Evolutionary conservation across 2,888 invertebrate species (phyloP), one percentile per base, ranked within the genome.

Genomic region (Macaria notata): DNA sequence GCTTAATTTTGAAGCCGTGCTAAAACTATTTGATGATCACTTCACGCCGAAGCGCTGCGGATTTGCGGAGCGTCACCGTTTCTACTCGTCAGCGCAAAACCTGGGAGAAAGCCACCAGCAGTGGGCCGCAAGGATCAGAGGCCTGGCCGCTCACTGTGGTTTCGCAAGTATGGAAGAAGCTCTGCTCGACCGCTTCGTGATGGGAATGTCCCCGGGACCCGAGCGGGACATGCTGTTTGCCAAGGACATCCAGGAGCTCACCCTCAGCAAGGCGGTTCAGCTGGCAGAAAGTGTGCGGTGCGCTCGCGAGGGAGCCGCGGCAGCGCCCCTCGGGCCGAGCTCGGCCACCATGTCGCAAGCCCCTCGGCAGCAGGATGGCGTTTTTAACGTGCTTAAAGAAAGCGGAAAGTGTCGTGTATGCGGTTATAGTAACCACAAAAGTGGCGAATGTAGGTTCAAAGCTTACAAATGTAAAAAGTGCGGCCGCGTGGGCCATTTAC

Each of bases 381-480:
- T 45, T 4, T 31, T 31, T 9, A 45, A 9, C 45, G 8, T 45
- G 19, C 3, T 9, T 3, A 31, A 29, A 9, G 31, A 30, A 9
- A 44, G 4, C 31, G 45, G 31, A 31, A 45, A 45, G 8, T 45
- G 45, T 31, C 6, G 45, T 31, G 45, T 45, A 8, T 30, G 45
- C 31, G 45, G 45, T 45, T 45, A 45, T 9, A 3, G 3, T 3
- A 45, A 45, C 9, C 45, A 45, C 9, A 45, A 45, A 30, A 31
- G 8, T 30, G 30, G 3, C 3, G 31, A 45, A 31, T 45, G 45
- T 31, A 30, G 45, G 4, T 45, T 45, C 31, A 45, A 45, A 45
- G 31, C 9, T 9, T 45, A 45, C 31, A 45, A 45, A 31, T 45
- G 45, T n/a, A 45, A 45, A 31, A 31, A 30, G 9, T 45, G 45